Evolutionary conservation across 2,113 vertebrate species (phyloP).

Genomic region (Syrmaticus mikado): DNA sequence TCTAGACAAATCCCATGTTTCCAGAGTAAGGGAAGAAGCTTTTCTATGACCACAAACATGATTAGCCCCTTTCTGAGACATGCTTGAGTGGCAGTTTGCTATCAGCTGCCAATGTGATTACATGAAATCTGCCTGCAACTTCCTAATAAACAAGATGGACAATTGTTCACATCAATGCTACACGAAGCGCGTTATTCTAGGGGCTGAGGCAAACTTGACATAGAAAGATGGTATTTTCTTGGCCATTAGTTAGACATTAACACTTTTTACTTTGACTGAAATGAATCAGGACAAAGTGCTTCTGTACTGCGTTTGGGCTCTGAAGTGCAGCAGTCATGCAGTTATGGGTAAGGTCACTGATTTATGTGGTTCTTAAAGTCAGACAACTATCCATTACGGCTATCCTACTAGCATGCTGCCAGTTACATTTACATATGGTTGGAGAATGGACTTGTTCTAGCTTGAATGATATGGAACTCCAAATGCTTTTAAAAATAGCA

Average conservation of each 20-base stretch:
- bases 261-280: background rate
- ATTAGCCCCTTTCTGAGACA: background rate
- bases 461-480: background rate
- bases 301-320: background rate
- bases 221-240: background rate
- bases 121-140: background rate
- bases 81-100: accelerated
- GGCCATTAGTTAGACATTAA: background rate
- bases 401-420: background rate
- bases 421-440: background rate
- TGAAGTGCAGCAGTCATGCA: background rate
- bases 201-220: background rate
- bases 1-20: background rate
- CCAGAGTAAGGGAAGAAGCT: background rate
- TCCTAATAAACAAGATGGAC: background rate
- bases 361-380: background rate
- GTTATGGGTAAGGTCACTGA: background rate
- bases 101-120: background rate
- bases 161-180: background rate
- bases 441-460: background rate
- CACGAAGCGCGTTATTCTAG: accelerated
- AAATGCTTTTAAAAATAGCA: background rate
- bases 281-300: background rate
- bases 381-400: background rate
- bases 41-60: background rate